These are phyloP conservation scores for Tetramorium simillimum DNA, from an alignment of 1,140 invertebrate genomes.

Conservation along the genomic window DNA sequence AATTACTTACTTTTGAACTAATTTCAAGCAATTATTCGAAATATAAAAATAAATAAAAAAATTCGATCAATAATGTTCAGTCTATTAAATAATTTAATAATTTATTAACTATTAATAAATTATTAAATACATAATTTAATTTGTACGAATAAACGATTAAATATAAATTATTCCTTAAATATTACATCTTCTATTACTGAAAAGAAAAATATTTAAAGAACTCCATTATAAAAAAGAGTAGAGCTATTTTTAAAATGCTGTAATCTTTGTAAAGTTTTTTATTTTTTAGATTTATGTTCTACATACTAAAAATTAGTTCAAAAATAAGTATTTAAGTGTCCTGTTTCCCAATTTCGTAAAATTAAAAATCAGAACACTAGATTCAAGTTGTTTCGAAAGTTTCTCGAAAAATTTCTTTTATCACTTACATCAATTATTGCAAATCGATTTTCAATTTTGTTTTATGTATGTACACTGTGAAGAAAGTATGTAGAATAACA, in stretches of 20 bases:
- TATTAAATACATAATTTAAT: neutral
- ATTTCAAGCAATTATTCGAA: neutral
- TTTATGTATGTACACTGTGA: neutral
- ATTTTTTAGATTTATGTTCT: neutral
- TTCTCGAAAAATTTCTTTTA: neutral
- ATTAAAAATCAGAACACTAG: neutral
- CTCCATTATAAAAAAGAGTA: neutral
- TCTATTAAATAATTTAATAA: conserved; percentile 3
- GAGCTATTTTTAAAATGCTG: neutral
- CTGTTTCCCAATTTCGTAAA: neutral
- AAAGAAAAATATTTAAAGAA: conserved; percentile 1
- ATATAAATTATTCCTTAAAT: conserved; percentile 10
- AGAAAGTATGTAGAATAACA: neutral
- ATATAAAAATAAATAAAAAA: neutral
- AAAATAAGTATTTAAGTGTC: neutral
- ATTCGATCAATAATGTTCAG: neutral
- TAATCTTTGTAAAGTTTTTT: neutral
- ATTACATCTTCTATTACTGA: neutral
- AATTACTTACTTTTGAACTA: conserved; percentile 9
- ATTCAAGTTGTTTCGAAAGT: neutral
- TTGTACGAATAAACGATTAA: neutral
- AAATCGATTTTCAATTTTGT: conserved; percentile 6
- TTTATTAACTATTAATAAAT: neutral
- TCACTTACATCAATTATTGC: neutral
- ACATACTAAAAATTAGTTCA: conserved; percentile 5